Base-by-base conservation (phyloP, 2,888 invertebrate genomes). In the Trissonchulus sp. region DNA sequence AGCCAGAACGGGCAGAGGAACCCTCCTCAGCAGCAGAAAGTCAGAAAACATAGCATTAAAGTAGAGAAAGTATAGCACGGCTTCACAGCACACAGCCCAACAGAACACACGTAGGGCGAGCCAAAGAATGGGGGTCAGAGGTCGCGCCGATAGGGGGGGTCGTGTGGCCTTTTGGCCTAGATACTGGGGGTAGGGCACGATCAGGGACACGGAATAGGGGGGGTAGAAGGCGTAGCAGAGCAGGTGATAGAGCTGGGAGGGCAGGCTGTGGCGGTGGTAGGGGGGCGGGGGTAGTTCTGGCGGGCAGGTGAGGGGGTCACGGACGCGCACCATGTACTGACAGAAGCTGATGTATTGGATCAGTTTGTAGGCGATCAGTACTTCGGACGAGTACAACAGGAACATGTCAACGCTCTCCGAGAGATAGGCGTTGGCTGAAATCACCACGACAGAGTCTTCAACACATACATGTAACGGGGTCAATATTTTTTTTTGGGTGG, bases 31-130 rank as follows among this genome's bases (percentile, higher is more conserved):
- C 1, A 76, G 68, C 18, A 79, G 85, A 63, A 89, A 87, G 81
- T 91, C 89, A 82, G 88, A 89, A 76, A 90, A 89, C 84, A 94
- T 87, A 18, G 92, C 91, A 84, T 90, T 90, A 79, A 92, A 90
- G 84, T 94, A 94, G 72, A 94, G 85, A 83, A 89, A 93, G 86
- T 95, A 94, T 3, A 34, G 28, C 35, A 88, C 85, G 72, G 91
- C 84, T 80, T 94, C 91, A 77, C 90, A 88, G 76, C 92, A 85
- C 31, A 90, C 82, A 76, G 90, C 87, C 90, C 93, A 93, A 79
- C 90, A 88, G 8, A 87, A 78, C 76, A 89, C 90, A 79, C 91
- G 87, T 1, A 85, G 2, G 15, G 15, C 2, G 8, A 75, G 34
- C 28, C 34, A 31, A n/a, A 8, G 3, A 2, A 23, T n/a, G 48